A percentile compares a stretch with the other conserved stretches of the same genome.
Conservation (phyloP, 2,888 invertebrate genomes). For the Anoncus sp. region DNA sequence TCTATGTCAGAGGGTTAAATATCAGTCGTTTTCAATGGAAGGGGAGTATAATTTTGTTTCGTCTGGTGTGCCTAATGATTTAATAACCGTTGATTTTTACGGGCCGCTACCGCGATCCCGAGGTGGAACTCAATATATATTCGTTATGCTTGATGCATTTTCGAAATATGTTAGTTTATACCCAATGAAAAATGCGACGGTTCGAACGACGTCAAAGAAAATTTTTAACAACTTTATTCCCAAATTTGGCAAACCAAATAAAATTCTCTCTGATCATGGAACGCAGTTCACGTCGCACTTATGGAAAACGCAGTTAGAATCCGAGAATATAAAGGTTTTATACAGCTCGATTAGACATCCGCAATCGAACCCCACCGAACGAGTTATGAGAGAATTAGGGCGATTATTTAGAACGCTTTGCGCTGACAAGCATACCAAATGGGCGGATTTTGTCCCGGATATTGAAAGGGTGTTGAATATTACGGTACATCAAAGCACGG, state of each 20-base stretch:
- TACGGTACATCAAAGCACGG: conserved; percentile 45
- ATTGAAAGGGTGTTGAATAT: conserved; percentile 58
- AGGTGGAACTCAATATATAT: conserved; percentile 59
- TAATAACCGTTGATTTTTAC: conserved; percentile 27
- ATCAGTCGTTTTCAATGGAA: no score
- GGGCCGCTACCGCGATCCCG: conserved; percentile 48
- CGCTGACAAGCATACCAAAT: conserved; percentile 54
- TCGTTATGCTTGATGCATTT: conserved; percentile 54
- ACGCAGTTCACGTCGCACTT: conserved; percentile 46
- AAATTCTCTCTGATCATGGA: conserved; percentile 52
- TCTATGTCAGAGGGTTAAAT: no score
- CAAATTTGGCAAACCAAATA: conserved; percentile 39
- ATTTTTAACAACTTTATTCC: conserved; percentile 31
- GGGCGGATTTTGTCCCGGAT: conserved; percentile 46
- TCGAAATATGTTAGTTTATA: conserved; percentile 51
- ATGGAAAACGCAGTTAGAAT: conserved; percentile 39
- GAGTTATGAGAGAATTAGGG: conserved; percentile 60
- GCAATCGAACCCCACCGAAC: conserved; percentile 58
- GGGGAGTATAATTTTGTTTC: no score
- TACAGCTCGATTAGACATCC: conserved; percentile 59
- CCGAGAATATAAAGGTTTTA: conserved; percentile 26
- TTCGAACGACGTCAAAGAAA: conserved; percentile 29
- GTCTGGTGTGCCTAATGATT: no score
- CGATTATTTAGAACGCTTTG: conserved; percentile 62
- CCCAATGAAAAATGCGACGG: conserved; percentile 50